Conservation (phyloP, 2,888 invertebrate genomes). For the Nomada flava region DNA sequence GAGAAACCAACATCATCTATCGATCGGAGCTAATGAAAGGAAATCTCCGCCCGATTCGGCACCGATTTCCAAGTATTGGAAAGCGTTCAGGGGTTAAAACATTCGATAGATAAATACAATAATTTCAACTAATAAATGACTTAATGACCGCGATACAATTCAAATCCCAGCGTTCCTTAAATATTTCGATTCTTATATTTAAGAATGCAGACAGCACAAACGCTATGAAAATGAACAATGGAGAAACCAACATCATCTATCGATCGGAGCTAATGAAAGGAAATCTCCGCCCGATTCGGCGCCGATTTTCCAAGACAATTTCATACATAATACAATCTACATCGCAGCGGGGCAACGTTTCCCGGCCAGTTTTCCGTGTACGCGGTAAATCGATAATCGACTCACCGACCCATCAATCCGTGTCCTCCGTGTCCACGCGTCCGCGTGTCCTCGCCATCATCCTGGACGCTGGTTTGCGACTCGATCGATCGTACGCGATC, state of each 20-base stretch:
- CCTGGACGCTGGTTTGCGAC: background rate
- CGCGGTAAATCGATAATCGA: constrained; percentile 15
- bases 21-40: background rate
- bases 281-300: constrained; percentile 3
- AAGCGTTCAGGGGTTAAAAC: too few species aligned
- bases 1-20: background rate
- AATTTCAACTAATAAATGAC: too few species aligned
- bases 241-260: background rate
- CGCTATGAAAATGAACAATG: too few species aligned
- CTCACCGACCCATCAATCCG: constrained; percentile 50
- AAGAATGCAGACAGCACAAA: too few species aligned
- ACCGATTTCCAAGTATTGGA: constrained; percentile 28
- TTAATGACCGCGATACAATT: too few species aligned
- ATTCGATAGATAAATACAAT: too few species aligned
- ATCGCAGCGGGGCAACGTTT: background rate
- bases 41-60: constrained; percentile 3
- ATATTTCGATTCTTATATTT: too few species aligned
- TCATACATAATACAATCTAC: constrained; percentile 9
- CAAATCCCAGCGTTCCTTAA: too few species aligned
- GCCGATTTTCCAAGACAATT: constrained; percentile 48
- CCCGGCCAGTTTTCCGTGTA: constrained; percentile 38
- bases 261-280: background rate
- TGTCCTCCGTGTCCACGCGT: constrained; percentile 26
- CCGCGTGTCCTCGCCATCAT: constrained; percentile 39
- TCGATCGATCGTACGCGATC: constrained; percentile 18